These are phyloP conservation scores for Drosophila paulistorum DNA, from an alignment of 1,140 invertebrate genomes.

Conservation along the genomic window DNA sequence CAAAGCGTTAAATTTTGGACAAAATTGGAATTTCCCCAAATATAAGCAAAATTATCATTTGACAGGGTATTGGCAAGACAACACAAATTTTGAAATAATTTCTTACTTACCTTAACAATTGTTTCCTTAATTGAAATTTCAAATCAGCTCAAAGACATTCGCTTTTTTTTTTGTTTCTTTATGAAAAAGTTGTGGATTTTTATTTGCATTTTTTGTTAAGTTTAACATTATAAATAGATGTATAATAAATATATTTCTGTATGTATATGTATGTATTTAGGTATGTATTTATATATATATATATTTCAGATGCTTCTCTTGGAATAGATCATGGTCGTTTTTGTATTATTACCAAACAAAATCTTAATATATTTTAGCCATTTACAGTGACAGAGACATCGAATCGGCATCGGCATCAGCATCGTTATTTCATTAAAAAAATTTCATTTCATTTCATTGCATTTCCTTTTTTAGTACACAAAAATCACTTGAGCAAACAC, in stretches of 20 bases:
- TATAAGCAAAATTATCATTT: too few relatives aligned
- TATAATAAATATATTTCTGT: constrained; percentile 69
- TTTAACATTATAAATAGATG: constrained; percentile 69
- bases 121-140: constrained; percentile 60
- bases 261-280: constrained; percentile 5
- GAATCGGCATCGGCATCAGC: background rate
- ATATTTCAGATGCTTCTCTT: constrained; percentile 31
- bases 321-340: constrained; percentile 15
- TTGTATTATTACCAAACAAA: constrained; percentile 7
- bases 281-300: constrained; percentile 7
- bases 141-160: constrained; percentile 17
- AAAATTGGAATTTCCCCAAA: too few relatives aligned
- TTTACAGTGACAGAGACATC: constrained; percentile 32
- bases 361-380: constrained; percentile 22
- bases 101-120: constrained; percentile 23
- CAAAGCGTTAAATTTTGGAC: too few relatives aligned
- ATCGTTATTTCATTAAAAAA: background rate
- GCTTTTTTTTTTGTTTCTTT: constrained; percentile 40
- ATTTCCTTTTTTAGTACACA: constrained; percentile 56
- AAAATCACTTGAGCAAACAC: constrained; percentile 59
- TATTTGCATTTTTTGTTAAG: constrained; percentile 60
- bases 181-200: constrained; percentile 67
- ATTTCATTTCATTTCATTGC: constrained; percentile 26
- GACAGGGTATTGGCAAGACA: background rate
- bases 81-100: background rate